Percentiles rank a stretch among this genome's conserved stretches.
These are phyloP conservation scores for Microcebus tavaratra DNA, from an alignment of 2,113 vertebrate genomes.

Conservation along the genomic window DNA sequence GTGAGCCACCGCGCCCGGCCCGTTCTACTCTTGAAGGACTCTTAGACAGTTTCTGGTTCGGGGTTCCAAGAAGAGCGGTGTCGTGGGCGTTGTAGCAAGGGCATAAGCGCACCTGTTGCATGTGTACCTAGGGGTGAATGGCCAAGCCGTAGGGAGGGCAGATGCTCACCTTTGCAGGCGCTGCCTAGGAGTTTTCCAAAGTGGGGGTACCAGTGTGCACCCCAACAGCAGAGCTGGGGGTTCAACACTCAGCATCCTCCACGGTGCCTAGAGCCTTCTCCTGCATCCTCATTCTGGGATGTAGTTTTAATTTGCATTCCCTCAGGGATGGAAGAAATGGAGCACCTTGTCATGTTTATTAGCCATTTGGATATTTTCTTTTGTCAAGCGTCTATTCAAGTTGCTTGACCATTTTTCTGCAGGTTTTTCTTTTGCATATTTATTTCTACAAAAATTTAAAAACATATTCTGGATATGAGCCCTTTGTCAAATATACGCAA, in stretches of 20 bases:
- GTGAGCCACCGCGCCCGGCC: too few relatives aligned
- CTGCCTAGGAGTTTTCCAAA: background rate
- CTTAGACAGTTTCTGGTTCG: background rate
- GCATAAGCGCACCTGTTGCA: fast-evolving
- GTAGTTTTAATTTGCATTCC: background rate
- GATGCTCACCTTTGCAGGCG: fast-evolving
- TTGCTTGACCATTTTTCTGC: background rate
- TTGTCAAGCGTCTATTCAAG: background rate
- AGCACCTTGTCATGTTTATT: background rate
- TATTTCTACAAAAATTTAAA: too few relatives aligned
- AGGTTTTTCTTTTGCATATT: background rate
- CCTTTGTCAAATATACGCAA: background rate
- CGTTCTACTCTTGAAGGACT: background rate
- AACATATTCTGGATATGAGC: background rate
- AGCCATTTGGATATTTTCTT: background rate
- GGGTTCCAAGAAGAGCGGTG: fast-evolving
- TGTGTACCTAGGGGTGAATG: fast-evolving
- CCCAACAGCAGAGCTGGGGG: fast-evolving
- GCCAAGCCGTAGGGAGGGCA: too few relatives aligned
- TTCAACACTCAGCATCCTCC: fast-evolving
- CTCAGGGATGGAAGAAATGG: background rate
- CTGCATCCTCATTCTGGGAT: fast-evolving
- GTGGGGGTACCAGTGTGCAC: background rate
- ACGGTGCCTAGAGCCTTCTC: fast-evolving
- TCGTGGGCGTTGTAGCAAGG: background rate